Base-by-base conservation (phyloP, 2,797 vertebrate species). In the Pagetopsis macropterus region DNA sequence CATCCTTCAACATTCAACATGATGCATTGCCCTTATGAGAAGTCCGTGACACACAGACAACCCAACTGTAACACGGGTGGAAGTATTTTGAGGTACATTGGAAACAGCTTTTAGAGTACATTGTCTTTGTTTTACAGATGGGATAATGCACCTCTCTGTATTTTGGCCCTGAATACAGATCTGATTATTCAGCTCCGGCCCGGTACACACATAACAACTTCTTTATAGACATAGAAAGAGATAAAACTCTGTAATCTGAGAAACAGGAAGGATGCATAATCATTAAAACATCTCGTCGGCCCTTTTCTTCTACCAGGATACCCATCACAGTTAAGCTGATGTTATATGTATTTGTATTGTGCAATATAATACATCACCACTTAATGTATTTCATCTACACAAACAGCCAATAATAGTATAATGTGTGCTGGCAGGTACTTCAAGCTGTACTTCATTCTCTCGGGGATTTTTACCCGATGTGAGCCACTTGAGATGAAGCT, bases 401-500 rank as follows among this genome's bases (percentile, higher is more conserved):
- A 45, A 46, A 23, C 1, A 51, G 9, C 9, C 15, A 43, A 33
- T 19, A 37, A 37, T 9, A 37, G 33, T 37, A 37, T 37, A 37
- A 2, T 37, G 37, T 37, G 43, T 16, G 13, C 44, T 56, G 12
- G 40, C 19, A 55, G 37, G 33, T 37, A 37, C 33, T 37, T 37
- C 7, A 37, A 54, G 37, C 13, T 56, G 3, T 11, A n/a, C 57
- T 4, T 59, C 33, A n/a, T 31, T 45, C 19, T 56, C 17, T 43
- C 10, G 3, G 23, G 4, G 1, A 1, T 56, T 55, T 45, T 56
- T 48, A 59, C 55, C 49, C 61, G 19, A 40, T 40, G 31, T 33
- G 9, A 50, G 14, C 23, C 15, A 61, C 51, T 72, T 48, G 10
- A 12, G 49, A 44, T 58, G 43, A 65, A 69, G 72, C 60, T 65